phyloP scores from a whole-genome alignment of 2,113 vertebrate species.

The Solea senegalensis region DNA sequence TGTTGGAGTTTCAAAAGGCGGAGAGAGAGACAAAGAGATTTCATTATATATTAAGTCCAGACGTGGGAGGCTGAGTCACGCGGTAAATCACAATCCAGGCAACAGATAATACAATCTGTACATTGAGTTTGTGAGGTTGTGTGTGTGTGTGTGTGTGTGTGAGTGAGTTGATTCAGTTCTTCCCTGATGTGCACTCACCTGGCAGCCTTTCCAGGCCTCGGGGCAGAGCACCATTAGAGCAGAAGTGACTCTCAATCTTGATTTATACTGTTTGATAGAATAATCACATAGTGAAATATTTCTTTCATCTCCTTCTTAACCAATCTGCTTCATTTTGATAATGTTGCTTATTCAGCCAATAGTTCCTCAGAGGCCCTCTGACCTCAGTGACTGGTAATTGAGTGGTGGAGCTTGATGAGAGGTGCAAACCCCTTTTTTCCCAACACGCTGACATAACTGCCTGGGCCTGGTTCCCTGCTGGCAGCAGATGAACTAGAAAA shows the following conservation, averaged over 20 bases:
- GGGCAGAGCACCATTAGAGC: conserved; percentile 51
- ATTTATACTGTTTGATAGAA: conserved; percentile 32
- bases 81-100: conserved; percentile 4
- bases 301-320: conserved; percentile 42
- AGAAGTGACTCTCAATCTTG: conserved; percentile 16
- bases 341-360: conserved; percentile 9
- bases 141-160: conserved; percentile 11
- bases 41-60: conserved; percentile 48
- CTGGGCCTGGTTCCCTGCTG: conserved; percentile 66
- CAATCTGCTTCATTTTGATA: conserved; percentile 15
- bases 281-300: conserved; percentile 22
- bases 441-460: conserved; percentile 66
- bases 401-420: conserved; percentile 61
- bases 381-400: conserved; percentile 59
- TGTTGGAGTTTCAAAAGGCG: conserved; percentile 22
- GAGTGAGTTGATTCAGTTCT: conserved; percentile 58
- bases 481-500: conserved; percentile 75
- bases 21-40: conserved; percentile 40
- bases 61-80: conserved; percentile 36
- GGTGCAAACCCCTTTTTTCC: conserved; percentile 36
- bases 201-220: conserved; percentile 55
- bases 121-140: conserved; percentile 1
- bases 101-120: not conserved
- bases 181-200: conserved; percentile 64
- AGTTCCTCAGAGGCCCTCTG: conserved; percentile 14